phyloP scores from a whole-genome alignment of 2,797 vertebrate genomes.

The Limosa lapponica region DNA sequence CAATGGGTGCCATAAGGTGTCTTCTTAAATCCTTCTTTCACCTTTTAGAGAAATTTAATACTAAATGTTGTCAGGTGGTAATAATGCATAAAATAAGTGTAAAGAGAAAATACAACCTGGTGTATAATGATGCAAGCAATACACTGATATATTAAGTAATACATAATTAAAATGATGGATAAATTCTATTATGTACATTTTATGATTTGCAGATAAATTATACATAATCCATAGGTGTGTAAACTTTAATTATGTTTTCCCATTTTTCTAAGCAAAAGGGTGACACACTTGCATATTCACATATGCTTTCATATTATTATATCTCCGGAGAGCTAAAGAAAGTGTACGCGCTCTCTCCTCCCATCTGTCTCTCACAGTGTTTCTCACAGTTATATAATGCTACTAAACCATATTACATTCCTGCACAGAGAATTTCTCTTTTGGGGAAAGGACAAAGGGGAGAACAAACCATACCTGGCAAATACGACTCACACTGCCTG shows the following conservation, averaged over 20 bases:
- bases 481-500: neutral
- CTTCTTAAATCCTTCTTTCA: neutral
- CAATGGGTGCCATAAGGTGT: neutral
- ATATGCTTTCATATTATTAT: neutral
- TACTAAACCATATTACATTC: neutral
- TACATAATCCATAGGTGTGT: neutral
- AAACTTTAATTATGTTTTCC: neutral
- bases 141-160: neutral
- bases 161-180: neutral
- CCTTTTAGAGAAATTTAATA: neutral
- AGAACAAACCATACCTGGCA: neutral
- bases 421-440: neutral
- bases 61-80: neutral
- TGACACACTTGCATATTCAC: neutral
- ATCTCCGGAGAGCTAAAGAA: neutral
- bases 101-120: neutral
- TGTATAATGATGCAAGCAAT: neutral
- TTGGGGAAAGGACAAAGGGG: neutral
- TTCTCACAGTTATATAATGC: neutral
- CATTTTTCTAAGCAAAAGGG: neutral
- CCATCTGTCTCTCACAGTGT: neutral
- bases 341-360: accelerated
- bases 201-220: neutral
- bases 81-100: neutral
- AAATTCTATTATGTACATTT: neutral